Evolutionary conservation across 2,113 vertebrate species (phyloP).

Genomic region (Okapia johnstoni): DNA sequence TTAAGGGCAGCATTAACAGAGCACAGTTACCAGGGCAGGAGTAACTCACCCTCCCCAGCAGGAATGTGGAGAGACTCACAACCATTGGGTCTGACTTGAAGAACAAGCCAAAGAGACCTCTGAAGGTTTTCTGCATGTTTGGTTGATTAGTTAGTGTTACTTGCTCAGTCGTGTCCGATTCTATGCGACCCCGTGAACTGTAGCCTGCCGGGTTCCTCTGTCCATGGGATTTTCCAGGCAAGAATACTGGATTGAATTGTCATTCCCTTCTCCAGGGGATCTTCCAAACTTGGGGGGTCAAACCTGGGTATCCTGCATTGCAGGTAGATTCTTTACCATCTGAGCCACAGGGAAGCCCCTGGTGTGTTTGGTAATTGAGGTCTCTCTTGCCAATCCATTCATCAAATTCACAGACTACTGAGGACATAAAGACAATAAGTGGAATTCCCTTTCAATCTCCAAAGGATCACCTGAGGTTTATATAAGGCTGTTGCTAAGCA

Average conservation of each 20-base stretch:
- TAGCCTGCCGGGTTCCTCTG: not conserved
- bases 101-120: not conserved
- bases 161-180: not conserved
- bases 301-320: not conserved
- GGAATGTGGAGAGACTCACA: not conserved
- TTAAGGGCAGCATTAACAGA: rapidly evolving
- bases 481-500: not conserved
- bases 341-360: not conserved
- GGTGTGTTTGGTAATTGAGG: not conserved
- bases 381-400: not conserved
- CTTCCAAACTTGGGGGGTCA: not conserved
- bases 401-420: not conserved
- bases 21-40: not conserved
- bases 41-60: not conserved
- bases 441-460: not conserved
- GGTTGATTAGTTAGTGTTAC: not conserved
- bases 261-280: not conserved
- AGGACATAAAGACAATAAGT: slow-evolving; percentile 10
- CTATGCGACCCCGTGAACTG: not conserved
- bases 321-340: not conserved
- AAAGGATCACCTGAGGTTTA: not conserved
- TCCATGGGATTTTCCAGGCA: not conserved
- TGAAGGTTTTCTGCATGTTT: not conserved
- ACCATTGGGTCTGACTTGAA: not conserved
- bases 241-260: not conserved